Conservation (phyloP, 2,888 invertebrate genomes). For the Eristalinus sepulchralis region DNA sequence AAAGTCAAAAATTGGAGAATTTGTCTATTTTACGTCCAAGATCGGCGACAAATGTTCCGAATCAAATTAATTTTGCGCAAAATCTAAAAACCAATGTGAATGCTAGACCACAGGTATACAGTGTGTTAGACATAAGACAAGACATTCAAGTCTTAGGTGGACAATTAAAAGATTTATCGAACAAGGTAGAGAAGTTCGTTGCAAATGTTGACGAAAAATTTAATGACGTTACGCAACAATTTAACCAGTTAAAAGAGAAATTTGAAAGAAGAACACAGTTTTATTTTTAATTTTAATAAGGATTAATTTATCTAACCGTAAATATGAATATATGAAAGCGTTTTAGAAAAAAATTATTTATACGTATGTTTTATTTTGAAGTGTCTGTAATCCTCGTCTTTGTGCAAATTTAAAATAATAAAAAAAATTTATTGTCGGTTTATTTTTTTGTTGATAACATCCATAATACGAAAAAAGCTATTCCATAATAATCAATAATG, state of each 20-base stretch:
- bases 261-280: constrained; percentile 73
- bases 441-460: no score
- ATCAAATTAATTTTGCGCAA: constrained; percentile 73
- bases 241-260: constrained; percentile 76
- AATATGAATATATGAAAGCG: background rate
- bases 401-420: no score
- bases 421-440: no score
- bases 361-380: no score
- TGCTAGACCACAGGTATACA: constrained; percentile 75
- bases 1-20: constrained; percentile 67
- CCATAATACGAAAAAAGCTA: no score
- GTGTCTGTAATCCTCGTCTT: no score
- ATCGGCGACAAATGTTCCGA: constrained; percentile 78
- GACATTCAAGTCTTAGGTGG: constrained; percentile 76
- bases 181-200: constrained; percentile 77
- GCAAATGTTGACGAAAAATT: constrained; percentile 76
- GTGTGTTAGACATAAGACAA: constrained; percentile 74
- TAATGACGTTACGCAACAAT: constrained; percentile 76
- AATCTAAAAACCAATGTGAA: constrained; percentile 73
- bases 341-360: background rate
- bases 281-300: constrained; percentile 39
- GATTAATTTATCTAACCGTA: background rate
- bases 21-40: constrained; percentile 76
- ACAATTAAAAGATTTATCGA: constrained; percentile 75
- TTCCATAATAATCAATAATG: no score